Conservation (phyloP, 2,797 vertebrate genomes). For the Anisognathus igniventris region DNA sequence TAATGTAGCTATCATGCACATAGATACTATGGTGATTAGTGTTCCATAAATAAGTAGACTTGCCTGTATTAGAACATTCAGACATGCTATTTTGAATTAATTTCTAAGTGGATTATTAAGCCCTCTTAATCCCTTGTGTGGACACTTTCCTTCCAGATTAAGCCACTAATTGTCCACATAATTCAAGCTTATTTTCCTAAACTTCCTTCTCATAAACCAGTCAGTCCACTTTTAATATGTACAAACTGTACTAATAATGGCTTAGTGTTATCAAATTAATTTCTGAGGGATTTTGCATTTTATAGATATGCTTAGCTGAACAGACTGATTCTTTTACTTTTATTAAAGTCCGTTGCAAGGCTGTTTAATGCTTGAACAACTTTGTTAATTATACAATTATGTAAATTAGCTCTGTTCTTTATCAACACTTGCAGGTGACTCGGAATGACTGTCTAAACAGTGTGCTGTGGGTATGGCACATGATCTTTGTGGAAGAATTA, state of each 20-base stretch:
- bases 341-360: neutral
- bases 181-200: neutral
- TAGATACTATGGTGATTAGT: neutral
- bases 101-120: neutral
- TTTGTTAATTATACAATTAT: neutral
- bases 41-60: neutral
- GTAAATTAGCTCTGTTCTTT: neutral
- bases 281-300: neutral
- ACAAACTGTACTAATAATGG: neutral
- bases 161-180: conserved; percentile 3
- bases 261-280: conserved; percentile 18
- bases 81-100: neutral
- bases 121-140: neutral
- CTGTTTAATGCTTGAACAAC: neutral
- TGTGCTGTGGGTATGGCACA: neutral
- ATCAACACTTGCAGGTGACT: neutral
- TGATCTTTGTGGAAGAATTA: neutral
- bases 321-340: neutral
- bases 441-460: neutral
- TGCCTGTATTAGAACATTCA: neutral
- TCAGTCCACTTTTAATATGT: neutral
- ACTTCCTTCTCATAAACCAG: neutral
- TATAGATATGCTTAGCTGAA: neutral
- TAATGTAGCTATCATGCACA: neutral
- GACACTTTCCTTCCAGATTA: neutral